A percentile compares a stretch with the other conserved stretches of the same genome.
phyloP scores from a whole-genome alignment of 2,113 vertebrate genomes.

The Esox niger region DNA sequence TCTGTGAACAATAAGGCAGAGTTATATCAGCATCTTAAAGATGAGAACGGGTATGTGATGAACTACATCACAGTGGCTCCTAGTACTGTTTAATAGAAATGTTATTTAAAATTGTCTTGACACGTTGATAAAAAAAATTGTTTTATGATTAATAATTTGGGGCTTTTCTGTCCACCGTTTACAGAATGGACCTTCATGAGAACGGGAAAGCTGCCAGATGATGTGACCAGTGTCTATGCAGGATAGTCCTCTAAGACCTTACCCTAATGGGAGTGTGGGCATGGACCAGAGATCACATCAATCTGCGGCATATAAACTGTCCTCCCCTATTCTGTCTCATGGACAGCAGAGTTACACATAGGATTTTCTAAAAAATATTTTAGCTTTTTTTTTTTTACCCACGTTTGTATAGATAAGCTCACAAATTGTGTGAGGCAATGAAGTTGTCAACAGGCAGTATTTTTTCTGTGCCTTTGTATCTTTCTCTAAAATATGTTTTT shows the following conservation, averaged over 20 bases:
- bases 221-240: slow-evolving; percentile 36
- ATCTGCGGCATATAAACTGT: slow-evolving; percentile 1
- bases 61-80: background rate
- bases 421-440: slow-evolving; percentile 62
- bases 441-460: slow-evolving; percentile 28
- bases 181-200: slow-evolving; percentile 90
- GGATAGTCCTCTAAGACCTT: background rate
- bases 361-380: background rate
- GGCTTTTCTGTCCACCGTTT: slow-evolving; percentile 27
- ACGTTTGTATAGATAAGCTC: slow-evolving; percentile 65
- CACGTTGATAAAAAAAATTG: too few species aligned
- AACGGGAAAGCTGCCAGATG: slow-evolving; percentile 93
- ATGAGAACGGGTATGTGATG: slow-evolving; percentile 91
- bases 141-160: slow-evolving; percentile 2
- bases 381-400: slow-evolving; percentile 62
- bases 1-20: slow-evolving; percentile 94
- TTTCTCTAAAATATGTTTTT: background rate
- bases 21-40: slow-evolving; percentile 95
- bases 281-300: background rate
- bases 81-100: background rate
- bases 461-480: slow-evolving; percentile 1
- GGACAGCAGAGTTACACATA: background rate
- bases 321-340: background rate
- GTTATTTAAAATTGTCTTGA: background rate
- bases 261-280: background rate